Base-by-base conservation (phyloP, 2,888 invertebrate species). In the Baccha elongata region DNA sequence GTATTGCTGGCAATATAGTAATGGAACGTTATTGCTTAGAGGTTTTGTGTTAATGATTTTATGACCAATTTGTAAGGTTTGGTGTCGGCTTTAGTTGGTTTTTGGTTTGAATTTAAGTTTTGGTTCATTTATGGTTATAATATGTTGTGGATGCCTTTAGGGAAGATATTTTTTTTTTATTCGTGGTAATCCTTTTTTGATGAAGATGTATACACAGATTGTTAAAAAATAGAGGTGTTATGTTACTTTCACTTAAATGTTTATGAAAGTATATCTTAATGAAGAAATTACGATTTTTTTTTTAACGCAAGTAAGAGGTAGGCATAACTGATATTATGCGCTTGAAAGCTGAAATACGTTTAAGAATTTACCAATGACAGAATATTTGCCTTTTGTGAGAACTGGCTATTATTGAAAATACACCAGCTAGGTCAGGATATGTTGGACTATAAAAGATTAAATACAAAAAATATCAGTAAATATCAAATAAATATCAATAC, bases 31-130 rank as follows among this genome's bases (percentile, higher is more conserved):
- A 72, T 72, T 58, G 58, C 78, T 44, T 72, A 46, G n/a, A n/a
- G 68, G 53, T 55, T 23, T 74, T 62, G 68, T 79, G 73, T 67
- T 80, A 74, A 80, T 74, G 74, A 68, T 74, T 80, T 74, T 74
- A 80, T 74, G 79, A 64, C 46, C 79, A 80, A 74, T 80, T 74
- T 80, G 74, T 80, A 44, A 52, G 35, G 67, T 67, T 60, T 64
- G 62, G 53, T 35, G 55, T 48, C 58, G 40, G 58, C 40, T 15
- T 44, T 37, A 19, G 60, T 60, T 60, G 17, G 8, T 13, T 17
- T 44, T 44, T 17, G 42, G 44, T 26, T 11, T 52, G 55, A 50
- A 44, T 58, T 19, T 55, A 23, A 44, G 13, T 64, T 67, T 60
- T 68, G 19, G 11, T 17, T 44, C 8, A 13, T 60, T 26, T 65